Percentiles rank a stretch among this genome's conserved stretches.
Evolutionary conservation across 2,113 vertebrate genomes (phyloP).

Genomic region (Urocitellus parryii): DNA sequence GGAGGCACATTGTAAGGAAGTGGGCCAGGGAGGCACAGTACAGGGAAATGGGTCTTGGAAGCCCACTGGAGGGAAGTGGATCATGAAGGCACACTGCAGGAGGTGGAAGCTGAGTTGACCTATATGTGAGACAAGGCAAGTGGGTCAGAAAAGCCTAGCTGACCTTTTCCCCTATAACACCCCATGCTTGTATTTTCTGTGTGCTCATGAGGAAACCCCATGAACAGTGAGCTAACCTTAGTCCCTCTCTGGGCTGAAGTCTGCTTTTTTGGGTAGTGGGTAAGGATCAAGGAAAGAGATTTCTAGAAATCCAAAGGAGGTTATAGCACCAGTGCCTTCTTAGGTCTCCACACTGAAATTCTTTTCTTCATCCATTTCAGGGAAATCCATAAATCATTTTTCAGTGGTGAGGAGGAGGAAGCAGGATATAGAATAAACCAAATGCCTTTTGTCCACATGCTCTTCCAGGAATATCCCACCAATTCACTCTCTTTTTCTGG

Average conservation of each 20-base stretch:
- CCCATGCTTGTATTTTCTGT: neutral
- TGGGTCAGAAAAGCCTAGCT: neutral
- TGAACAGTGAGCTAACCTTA: neutral
- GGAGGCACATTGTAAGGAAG: neutral
- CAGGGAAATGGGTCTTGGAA: neutral
- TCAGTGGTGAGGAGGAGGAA: neutral
- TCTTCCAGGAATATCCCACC: neutral
- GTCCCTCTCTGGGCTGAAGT: neutral
- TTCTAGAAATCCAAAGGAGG: neutral
- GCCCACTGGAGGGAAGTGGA: neutral
- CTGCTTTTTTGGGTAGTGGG: neutral
- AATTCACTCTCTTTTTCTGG: neutral
- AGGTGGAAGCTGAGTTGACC: neutral
- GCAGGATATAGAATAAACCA: no score
- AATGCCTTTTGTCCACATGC: neutral
- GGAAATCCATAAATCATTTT: neutral
- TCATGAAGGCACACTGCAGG: neutral
- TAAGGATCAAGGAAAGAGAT: neutral
- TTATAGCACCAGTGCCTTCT: neutral
- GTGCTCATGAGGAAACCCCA: neutral
- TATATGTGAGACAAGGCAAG: neutral
- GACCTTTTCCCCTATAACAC: neutral
- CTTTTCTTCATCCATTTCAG: neutral
- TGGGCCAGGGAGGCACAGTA: neutral
- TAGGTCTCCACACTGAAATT: neutral